Evolutionary conservation across 2,113 vertebrate species (phyloP).

Genomic region (Camelus dromedarius): DNA sequence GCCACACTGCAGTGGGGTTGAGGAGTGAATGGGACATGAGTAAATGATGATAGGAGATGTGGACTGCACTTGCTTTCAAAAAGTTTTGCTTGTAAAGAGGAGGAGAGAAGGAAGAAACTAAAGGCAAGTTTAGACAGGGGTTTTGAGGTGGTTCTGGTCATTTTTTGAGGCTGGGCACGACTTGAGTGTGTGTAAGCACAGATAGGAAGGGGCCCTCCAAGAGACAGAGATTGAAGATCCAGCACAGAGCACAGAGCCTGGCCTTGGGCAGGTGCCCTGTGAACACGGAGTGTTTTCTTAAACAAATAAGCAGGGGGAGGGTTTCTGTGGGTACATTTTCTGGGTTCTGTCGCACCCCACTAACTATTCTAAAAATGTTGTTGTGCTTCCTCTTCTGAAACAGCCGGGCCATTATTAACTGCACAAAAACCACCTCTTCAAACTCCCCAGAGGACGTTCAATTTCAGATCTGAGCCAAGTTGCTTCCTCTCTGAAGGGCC

Average conservation of each 20-base stretch:
- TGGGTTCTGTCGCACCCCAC: background rate
- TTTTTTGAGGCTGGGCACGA: background rate
- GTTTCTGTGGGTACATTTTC: background rate
- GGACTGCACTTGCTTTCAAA: background rate
- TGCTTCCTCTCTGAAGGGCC: conserved; percentile 61
- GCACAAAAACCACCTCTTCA: conserved; percentile 51
- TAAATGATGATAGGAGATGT: background rate
- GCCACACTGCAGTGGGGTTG: background rate
- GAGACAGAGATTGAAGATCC: background rate
- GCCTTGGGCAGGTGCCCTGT: background rate
- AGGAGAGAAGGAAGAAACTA: background rate
- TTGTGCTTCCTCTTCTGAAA: conserved; percentile 68
- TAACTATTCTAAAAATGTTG: conserved; percentile 66
- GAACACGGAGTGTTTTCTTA: background rate
- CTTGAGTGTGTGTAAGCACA: background rate
- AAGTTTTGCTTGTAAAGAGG: background rate
- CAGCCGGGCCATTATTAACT: conserved; percentile 53
- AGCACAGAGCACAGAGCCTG: background rate
- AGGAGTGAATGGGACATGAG: background rate
- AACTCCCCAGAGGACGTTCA: conserved; percentile 52
- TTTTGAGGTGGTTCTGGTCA: background rate
- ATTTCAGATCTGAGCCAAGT: conserved; percentile 57
- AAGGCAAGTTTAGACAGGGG: background rate
- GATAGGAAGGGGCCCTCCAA: background rate
- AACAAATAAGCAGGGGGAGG: background rate